These are phyloP conservation scores for Drosophila paracracens DNA, from an alignment of 2,888 invertebrate species.

Conservation along the genomic window DNA sequence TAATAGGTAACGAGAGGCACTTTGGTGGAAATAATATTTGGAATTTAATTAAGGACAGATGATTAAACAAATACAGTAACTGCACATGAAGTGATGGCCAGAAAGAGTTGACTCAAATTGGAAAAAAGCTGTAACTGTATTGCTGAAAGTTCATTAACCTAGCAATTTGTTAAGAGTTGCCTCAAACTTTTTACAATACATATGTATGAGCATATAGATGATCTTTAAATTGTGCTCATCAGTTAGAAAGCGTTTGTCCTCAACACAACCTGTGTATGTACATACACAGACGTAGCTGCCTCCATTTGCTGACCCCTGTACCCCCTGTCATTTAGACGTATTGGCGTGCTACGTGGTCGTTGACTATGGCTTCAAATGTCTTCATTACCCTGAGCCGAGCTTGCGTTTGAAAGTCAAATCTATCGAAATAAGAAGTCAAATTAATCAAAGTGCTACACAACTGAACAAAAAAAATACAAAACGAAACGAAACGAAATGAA, in stretches of 20 bases:
- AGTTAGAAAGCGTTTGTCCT: constrained; percentile 62
- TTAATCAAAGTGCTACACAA: constrained; percentile 65
- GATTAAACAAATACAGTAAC: not conserved
- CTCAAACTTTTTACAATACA: constrained; percentile 1
- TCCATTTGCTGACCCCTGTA: not conserved
- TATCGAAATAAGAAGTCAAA: constrained; percentile 58
- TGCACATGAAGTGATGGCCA: not conserved
- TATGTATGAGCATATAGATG: not conserved
- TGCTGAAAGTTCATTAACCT: constrained; percentile 27
- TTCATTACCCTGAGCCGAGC: constrained; percentile 32
- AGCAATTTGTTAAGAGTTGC: constrained; percentile 8
- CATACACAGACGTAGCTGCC: not conserved
- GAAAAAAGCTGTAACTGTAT: not conserved
- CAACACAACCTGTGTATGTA: not conserved
- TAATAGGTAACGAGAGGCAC: not conserved
- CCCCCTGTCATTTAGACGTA: constrained; percentile 35
- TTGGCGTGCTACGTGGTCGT: constrained; percentile 51
- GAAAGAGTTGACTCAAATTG: not conserved
- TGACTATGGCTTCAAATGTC: constrained; percentile 38
- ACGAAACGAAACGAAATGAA: constrained; percentile 23
- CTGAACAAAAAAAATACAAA: constrained; percentile 24
- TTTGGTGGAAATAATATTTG: constrained; percentile 1
- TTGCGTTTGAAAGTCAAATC: constrained; percentile 68
- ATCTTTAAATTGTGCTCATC: constrained; percentile 43
- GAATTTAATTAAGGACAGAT: constrained; percentile 18